Conservation (phyloP, 2,888 invertebrate species). For the Hymenopus coronatus region DNA sequence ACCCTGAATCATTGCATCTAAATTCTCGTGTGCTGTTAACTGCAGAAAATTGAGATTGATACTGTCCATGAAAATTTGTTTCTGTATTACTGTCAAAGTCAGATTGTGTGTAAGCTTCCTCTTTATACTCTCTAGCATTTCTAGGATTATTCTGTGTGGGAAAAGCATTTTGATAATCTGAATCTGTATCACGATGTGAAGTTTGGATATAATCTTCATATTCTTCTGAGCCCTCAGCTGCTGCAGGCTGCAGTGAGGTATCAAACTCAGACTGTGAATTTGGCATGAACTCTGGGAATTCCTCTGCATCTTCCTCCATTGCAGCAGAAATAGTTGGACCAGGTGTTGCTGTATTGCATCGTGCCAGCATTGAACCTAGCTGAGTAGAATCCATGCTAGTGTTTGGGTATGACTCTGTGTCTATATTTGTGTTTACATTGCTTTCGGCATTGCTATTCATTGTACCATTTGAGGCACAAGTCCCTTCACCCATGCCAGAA, state of each 20-base stretch:
- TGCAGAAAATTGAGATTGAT: not conserved
- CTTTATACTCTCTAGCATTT: not conserved
- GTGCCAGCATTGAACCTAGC: conserved; percentile 6
- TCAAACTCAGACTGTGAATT: not conserved
- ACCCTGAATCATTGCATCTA: not conserved
- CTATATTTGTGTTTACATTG: not conserved
- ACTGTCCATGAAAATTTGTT: not conserved
- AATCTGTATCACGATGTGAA: not conserved
- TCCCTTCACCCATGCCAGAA: not conserved
- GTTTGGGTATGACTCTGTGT: not conserved
- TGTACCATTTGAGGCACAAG: not conserved
- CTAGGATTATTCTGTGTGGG: not conserved
- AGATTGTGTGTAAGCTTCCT: not conserved
- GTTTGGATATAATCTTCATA: not conserved
- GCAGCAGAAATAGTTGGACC: not conserved
- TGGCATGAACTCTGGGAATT: not conserved
- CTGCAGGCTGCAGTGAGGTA: not conserved
- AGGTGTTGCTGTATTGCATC: conserved; percentile 13
- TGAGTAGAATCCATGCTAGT: conserved; percentile 10
- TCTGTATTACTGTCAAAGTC: not conserved
- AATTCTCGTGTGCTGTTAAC: not conserved
- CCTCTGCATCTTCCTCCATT: not conserved
- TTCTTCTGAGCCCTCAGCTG: not conserved
- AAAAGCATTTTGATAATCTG: not conserved
- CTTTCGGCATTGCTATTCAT: not conserved